These are phyloP conservation scores for Anodontia alba DNA, from an alignment of 2,888 invertebrate species.

Conservation along the genomic window DNA sequence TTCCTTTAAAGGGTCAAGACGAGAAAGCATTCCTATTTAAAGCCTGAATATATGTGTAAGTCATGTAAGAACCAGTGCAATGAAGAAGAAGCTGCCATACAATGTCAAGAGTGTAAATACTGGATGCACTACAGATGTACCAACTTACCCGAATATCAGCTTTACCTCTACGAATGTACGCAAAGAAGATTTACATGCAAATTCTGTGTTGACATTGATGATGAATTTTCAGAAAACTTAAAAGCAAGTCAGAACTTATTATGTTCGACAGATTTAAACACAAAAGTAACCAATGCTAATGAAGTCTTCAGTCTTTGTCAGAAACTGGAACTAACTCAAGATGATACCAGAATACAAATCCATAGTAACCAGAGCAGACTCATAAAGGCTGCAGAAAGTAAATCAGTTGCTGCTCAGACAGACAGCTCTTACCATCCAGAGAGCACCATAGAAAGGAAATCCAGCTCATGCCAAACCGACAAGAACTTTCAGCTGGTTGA, in stretches of 20 bases:
- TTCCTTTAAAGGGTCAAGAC: neutral
- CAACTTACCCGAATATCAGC: neutral
- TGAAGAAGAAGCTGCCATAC: neutral
- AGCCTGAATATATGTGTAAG: neutral
- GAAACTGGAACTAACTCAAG: neutral
- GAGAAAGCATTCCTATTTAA: neutral
- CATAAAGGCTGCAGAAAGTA: neutral
- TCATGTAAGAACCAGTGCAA: neutral
- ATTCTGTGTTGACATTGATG: slow-evolving; percentile 7
- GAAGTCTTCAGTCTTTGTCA: neutral
- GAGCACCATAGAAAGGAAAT: neutral
- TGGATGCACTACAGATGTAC: neutral
- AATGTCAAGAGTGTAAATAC: neutral
- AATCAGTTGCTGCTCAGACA: neutral
- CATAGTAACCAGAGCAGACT: neutral
- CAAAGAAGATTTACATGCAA: neutral
- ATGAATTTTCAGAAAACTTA: neutral
- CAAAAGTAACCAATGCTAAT: too few species aligned
- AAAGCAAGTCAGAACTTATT: neutral
- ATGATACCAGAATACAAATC: neutral
- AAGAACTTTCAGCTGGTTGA: neutral
- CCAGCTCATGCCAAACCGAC: neutral
- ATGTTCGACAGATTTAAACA: neutral
- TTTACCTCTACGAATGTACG: neutral
- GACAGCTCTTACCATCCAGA: neutral